phyloP scores from a whole-genome alignment of 1,140 invertebrate genomes.

The Saccostrea echinata region DNA sequence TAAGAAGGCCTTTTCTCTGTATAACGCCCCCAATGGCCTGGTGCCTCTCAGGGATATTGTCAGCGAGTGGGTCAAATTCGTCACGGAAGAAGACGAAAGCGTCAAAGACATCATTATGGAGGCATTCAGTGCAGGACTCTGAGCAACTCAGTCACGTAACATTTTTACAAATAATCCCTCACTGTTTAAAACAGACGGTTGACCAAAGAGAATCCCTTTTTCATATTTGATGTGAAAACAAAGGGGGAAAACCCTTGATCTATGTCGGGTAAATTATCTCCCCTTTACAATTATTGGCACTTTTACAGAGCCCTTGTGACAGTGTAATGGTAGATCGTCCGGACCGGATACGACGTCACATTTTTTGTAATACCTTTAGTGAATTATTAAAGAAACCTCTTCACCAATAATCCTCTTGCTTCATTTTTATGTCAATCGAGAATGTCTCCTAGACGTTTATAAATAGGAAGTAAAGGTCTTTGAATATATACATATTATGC shows the following conservation, averaged over 20 bases:
- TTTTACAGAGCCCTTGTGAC: not conserved
- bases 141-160: not conserved
- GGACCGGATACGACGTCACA: too few relatives aligned
- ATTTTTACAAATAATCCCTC: not conserved
- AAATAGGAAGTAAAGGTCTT: too few relatives aligned
- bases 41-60: slow-evolving; percentile 42
- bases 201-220: not conserved
- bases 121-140: not conserved
- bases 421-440: too few relatives aligned
- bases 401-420: too few relatives aligned
- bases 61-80: slow-evolving; percentile 28
- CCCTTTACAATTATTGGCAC: not conserved
- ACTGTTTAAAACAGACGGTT: not conserved
- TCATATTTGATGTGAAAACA: not conserved
- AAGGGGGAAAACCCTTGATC: not conserved
- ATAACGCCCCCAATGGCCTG: slow-evolving; percentile 52
- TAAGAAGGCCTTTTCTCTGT: slow-evolving; percentile 60
- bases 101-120: not conserved
- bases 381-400: too few relatives aligned
- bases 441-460: too few relatives aligned
- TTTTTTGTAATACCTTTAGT: too few relatives aligned
- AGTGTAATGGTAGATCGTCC: too few relatives aligned
- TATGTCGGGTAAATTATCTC: not conserved
- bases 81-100: not conserved
- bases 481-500: too few relatives aligned